phyloP scores from a whole-genome alignment of 2,888 invertebrate genomes.

The Leptopilina syphax region DNA sequence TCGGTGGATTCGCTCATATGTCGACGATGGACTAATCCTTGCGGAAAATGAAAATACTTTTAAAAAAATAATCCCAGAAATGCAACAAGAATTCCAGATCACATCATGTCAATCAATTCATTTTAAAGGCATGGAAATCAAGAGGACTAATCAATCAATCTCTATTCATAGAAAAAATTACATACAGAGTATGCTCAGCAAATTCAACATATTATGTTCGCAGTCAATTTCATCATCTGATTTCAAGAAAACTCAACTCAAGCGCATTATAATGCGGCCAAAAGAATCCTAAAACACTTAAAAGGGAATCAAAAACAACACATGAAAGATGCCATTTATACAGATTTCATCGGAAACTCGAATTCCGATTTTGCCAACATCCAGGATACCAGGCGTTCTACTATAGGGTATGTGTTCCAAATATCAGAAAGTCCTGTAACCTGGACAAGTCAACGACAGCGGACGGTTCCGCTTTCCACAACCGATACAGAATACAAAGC shows the following conservation, averaged over 20 bases:
- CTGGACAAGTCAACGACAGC: conserved; percentile 50
- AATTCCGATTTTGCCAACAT: conserved; percentile 54
- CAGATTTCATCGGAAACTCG: conserved; percentile 47
- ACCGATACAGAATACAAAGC: conserved; percentile 45
- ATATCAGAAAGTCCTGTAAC: conserved; percentile 48
- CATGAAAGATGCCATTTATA: conserved; percentile 5
- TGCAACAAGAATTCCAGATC: conserved; percentile 42
- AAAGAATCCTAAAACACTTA: conserved; percentile 53
- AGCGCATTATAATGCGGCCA: conserved; percentile 52
- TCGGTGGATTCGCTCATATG: too few relatives aligned
- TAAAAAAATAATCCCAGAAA: conserved; percentile 31
- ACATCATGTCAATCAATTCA: conserved; percentile 15
- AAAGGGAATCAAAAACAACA: conserved; percentile 49
- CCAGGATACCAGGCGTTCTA: conserved; percentile 49
- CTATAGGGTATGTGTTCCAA: conserved; percentile 49
- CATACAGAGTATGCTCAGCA: conserved; percentile 39
- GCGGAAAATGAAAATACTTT: conserved; percentile 24
- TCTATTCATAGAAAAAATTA: conserved; percentile 34
- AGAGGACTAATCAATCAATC: conserved; percentile 25
- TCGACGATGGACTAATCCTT: conserved; percentile 40
- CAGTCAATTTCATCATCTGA: conserved; percentile 49
- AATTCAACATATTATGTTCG: conserved; percentile 52
- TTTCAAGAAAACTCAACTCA: conserved; percentile 42
- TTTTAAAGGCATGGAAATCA: conserved; percentile 51
- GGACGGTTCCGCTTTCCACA: conserved; percentile 39